Evolutionary conservation across 2,113 vertebrate genomes (phyloP), one percentile per base, ranked within the genome.

Genomic region (Camelus bactrianus): DNA sequence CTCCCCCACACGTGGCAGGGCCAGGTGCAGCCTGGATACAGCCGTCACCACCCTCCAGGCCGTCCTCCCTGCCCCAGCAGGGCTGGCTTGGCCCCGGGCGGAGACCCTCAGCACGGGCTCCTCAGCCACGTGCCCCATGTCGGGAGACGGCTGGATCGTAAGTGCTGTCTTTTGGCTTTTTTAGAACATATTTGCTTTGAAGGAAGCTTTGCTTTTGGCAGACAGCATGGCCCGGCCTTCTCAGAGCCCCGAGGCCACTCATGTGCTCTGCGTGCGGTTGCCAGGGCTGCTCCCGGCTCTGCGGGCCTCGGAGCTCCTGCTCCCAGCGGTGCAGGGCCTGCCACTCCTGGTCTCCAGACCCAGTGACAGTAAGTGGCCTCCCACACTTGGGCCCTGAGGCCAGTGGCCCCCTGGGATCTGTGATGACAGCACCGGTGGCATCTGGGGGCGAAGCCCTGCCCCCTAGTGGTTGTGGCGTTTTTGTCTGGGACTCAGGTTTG

Each of bases 111-210:
- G 3, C 35, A 4, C 5, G 1, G 52, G 28, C 5, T 42, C 22
- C 26, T 35, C 1, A 0, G 24, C 0, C 1, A 2, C 15, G 0
- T 0, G 0, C 32, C 26, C 30, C 32, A 12, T 0, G 0, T 26
- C 64, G n/a, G 65, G 72, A 56, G 22, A 22, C 7, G 20, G 5
- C 9, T 0, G n/a, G 6, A 5, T 17, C 1, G 1, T 0, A 24
- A 81, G 70, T 0, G 5, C 20, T 5, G 60, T 20, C 58, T n/a
- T 54, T 26, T 15, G 67, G 32, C 19, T 8, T 8, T 89, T 26
- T 46, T 32, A 30, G 2, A 46, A 15, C 72, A 4, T 14, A 19
- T 32, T 56, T 35, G 92, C 64, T 91, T 26, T n/a, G 58, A 50
- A 30, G 46, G 95, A 24, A 52, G 22, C 9, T 11, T 17, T 8